phyloP scores from a whole-genome alignment of 1,140 invertebrate genomes.

The Arctopsyche grandis region DNA sequence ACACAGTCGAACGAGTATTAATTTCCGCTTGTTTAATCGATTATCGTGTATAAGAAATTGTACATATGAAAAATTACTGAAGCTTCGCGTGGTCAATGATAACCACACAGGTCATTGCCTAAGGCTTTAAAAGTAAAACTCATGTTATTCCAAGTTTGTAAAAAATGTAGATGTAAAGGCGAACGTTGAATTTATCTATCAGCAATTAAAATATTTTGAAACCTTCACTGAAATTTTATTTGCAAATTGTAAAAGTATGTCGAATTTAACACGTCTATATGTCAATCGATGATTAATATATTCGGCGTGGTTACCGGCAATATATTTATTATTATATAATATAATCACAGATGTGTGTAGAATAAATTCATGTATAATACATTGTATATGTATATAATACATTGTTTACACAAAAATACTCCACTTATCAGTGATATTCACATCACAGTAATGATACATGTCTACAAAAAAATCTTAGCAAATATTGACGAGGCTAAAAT shows the following conservation, averaged over 20 bases:
- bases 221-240: not conserved
- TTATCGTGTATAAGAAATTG: not conserved
- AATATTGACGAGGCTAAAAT: too few relatives aligned
- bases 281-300: not conserved
- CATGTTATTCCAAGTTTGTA: too few relatives aligned
- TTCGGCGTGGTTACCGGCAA: too few relatives aligned
- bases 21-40: constrained; percentile 21
- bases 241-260: not conserved
- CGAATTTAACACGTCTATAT: not conserved
- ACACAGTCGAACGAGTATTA: not conserved
- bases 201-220: not conserved
- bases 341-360: too few relatives aligned
- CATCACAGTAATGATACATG: too few relatives aligned
- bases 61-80: not conserved
- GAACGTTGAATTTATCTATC: not conserved
- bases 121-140: not conserved
- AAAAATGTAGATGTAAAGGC: too few relatives aligned
- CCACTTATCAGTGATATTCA: too few relatives aligned
- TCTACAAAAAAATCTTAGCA: too few relatives aligned
- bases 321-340: too few relatives aligned
- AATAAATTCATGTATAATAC: too few relatives aligned
- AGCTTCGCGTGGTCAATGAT: constrained; percentile 30
- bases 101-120: constrained; percentile 40
- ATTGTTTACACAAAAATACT: too few relatives aligned
- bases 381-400: too few relatives aligned